Evolutionary conservation across 2,797 vertebrate species (phyloP).

Genomic region (Chromobotia macracanthus): DNA sequence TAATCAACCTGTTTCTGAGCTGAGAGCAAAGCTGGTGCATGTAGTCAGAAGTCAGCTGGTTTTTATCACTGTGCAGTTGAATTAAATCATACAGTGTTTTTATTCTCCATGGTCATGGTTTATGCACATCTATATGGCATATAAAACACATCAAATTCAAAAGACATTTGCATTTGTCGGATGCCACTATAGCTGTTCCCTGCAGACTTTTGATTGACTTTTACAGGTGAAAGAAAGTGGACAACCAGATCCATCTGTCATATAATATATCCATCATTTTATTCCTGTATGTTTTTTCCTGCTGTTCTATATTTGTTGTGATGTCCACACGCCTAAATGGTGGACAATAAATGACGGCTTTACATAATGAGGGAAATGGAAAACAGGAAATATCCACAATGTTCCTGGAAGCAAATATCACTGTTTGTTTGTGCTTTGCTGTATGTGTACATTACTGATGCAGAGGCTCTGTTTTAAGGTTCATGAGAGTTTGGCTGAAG

Average conservation of each 20-base stretch:
- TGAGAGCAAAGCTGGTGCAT: neutral
- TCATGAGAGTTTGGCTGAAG: conserved; percentile 16
- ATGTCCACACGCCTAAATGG: neutral
- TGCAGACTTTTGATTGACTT: neutral
- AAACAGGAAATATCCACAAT: conserved; percentile 29
- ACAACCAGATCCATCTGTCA: no score
- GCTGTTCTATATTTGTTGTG: neutral
- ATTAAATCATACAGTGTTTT: no score
- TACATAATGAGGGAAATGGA: neutral
- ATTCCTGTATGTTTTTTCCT: neutral
- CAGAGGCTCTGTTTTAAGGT: neutral
- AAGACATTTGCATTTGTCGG: no score
- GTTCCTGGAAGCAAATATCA: conserved; percentile 26
- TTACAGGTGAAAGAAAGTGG: neutral
- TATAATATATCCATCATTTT: no score
- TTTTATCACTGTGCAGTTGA: no score
- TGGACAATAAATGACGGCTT: neutral
- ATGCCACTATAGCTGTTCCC: no score
- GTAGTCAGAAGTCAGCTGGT: neutral
- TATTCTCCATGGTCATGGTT: no score
- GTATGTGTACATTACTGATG: no score
- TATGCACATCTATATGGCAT: no score
- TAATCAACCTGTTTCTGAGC: neutral
- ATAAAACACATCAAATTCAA: no score
- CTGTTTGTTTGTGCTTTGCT: conserved; percentile 5